Conservation (phyloP, 2,797 vertebrate genomes). For the Microctenopoma steveboyesi region DNA sequence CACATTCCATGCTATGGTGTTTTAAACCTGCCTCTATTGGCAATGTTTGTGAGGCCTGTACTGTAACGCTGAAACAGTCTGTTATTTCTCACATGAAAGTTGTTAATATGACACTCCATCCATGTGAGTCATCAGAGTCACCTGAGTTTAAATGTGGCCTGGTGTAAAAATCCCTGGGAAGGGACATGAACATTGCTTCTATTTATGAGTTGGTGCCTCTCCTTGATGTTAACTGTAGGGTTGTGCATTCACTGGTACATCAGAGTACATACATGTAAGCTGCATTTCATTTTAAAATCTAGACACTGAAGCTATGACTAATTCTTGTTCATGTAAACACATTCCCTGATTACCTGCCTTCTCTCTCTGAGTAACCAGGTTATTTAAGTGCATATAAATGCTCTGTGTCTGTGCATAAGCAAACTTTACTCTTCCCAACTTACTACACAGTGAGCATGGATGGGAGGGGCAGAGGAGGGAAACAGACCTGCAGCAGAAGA, state of each 20-base stretch:
- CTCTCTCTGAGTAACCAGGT: too few relatives aligned
- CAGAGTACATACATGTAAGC: background rate
- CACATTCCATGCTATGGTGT: slow-evolving; percentile 1
- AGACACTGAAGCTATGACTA: too few relatives aligned
- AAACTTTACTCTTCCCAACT: too few relatives aligned
- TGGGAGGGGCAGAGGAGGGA: too few relatives aligned
- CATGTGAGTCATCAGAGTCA: slow-evolving; percentile 5
- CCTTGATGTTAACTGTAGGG: background rate
- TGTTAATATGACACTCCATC: slow-evolving; percentile 2
- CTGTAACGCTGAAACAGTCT: background rate
- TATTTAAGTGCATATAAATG: too few relatives aligned
- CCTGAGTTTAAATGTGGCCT: background rate
- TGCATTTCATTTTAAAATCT: too few relatives aligned
- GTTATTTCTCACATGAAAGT: background rate
- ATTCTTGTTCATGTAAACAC: too few relatives aligned
- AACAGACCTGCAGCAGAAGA: too few relatives aligned
- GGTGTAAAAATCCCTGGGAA: slow-evolving; percentile 1
- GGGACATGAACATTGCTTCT: background rate
- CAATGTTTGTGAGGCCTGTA: background rate
- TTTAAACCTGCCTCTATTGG: background rate
- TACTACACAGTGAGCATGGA: too few relatives aligned
- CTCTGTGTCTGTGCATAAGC: too few relatives aligned
- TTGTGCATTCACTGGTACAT: background rate
- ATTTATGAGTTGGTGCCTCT: background rate
- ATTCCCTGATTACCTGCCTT: too few relatives aligned